Percentiles rank a stretch among this genome's conserved stretches.
Evolutionary conservation across 1,140 invertebrate genomes (phyloP).

Genomic region (Gyrodactylus salaris): DNA sequence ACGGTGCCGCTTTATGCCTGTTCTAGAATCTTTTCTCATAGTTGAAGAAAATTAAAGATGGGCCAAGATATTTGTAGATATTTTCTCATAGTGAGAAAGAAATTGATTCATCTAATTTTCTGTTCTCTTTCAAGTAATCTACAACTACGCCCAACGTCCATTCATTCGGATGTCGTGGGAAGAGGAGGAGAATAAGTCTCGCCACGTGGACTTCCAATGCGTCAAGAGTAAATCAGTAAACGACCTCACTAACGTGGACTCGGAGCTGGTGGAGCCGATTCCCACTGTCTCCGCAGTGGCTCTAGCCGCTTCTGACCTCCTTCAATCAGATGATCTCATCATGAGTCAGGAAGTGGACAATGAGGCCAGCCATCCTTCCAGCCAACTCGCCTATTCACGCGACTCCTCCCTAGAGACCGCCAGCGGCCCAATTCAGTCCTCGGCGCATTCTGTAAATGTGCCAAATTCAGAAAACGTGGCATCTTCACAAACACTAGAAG

Average conservation of each 20-base stretch:
- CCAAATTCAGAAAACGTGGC: too few species aligned
- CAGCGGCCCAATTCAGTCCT: neutral
- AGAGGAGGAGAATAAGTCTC: constrained; percentile 87
- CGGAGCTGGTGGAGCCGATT: neutral
- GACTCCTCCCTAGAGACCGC: too few species aligned
- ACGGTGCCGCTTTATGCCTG: too few species aligned
- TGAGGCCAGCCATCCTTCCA: too few species aligned
- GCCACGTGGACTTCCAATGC: constrained; percentile 74
- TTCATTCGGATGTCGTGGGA: constrained; percentile 99
- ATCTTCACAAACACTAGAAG: too few species aligned
- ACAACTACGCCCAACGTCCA: constrained; percentile 95
- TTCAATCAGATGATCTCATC: neutral
- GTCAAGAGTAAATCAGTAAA: constrained; percentile 21
- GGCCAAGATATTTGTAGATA: too few species aligned
- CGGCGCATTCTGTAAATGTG: neutral
- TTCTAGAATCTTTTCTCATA: too few species aligned
- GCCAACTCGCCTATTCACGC: too few species aligned
- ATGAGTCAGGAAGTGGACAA: neutral
- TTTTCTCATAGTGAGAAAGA: too few species aligned
- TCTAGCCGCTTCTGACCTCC: neutral
- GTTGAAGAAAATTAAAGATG: too few species aligned
- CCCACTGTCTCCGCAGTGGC: neutral
- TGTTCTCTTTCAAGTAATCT: constrained; percentile 47
- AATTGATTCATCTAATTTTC: too few species aligned
- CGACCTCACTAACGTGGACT: constrained; percentile 13